phyloP scores from a whole-genome alignment of 2,113 vertebrate genomes.

The Aegithalos caudatus region DNA sequence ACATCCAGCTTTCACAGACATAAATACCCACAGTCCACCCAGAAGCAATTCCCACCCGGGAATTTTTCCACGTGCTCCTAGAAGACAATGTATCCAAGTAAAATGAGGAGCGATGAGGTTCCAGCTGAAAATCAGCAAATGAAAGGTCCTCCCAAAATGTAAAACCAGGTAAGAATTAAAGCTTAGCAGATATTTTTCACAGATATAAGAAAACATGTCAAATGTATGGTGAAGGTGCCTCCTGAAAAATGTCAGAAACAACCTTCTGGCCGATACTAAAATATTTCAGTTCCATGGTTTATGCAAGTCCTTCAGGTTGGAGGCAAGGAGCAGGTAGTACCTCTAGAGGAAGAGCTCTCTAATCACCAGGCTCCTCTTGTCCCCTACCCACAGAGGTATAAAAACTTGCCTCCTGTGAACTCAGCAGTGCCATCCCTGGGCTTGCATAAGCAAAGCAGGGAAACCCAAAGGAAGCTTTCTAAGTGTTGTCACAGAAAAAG shows the following conservation, averaged over 20 bases:
- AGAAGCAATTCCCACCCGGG: background rate
- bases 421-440: background rate
- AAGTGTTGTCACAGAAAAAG: background rate
- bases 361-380: background rate
- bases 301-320: background rate
- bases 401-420: background rate
- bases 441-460: background rate
- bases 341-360: background rate
- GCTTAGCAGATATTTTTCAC: background rate
- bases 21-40: background rate
- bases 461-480: background rate
- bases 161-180: background rate
- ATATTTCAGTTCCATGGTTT: background rate
- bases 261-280: background rate
- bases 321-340: background rate
- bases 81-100: background rate
- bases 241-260: background rate
- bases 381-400: background rate
- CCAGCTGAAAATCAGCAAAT: background rate
- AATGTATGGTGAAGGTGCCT: fast-evolving
- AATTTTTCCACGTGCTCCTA: background rate
- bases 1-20: background rate
- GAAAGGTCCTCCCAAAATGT: background rate
- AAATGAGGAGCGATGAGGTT: background rate
- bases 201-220: background rate